phyloP scores from a whole-genome alignment of 2,888 invertebrate species.

The Leucoma salicis region DNA sequence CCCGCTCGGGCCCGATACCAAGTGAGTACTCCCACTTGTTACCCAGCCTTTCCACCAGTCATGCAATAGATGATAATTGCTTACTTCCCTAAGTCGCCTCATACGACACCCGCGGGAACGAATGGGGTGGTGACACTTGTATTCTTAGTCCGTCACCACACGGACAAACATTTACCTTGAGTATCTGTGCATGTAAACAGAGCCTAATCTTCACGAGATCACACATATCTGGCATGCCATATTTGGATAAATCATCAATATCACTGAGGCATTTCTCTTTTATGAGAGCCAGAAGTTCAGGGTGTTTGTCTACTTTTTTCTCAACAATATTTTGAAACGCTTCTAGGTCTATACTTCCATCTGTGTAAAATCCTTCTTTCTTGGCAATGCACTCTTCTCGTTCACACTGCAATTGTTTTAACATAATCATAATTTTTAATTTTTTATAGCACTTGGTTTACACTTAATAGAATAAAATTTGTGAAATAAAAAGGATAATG shows the following conservation, averaged over 20 bases:
- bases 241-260: slow-evolving; percentile 26
- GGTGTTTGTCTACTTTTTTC: slow-evolving; percentile 10
- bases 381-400: slow-evolving; percentile 35
- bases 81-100: too few species aligned
- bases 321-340: slow-evolving; percentile 17
- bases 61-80: too few species aligned
- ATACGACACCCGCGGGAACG: too few species aligned
- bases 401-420: slow-evolving; percentile 33
- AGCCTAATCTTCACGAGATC: background rate
- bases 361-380: slow-evolving; percentile 31
- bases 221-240: slow-evolving; percentile 26
- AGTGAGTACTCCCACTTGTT: too few species aligned
- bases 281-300: slow-evolving; percentile 18
- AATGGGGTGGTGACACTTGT: too few species aligned
- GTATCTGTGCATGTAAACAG: background rate
- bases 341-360: slow-evolving; percentile 35
- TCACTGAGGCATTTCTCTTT: slow-evolving; percentile 32
- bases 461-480: too few species aligned
- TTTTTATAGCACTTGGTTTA: too few species aligned
- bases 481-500: too few species aligned
- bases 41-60: too few species aligned
- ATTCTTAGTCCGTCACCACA: background rate
- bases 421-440: background rate
- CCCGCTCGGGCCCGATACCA: too few species aligned
- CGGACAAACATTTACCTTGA: background rate